Evolutionary conservation across 2,113 vertebrate species (phyloP).

Genomic region (Anhinga rufa): DNA sequence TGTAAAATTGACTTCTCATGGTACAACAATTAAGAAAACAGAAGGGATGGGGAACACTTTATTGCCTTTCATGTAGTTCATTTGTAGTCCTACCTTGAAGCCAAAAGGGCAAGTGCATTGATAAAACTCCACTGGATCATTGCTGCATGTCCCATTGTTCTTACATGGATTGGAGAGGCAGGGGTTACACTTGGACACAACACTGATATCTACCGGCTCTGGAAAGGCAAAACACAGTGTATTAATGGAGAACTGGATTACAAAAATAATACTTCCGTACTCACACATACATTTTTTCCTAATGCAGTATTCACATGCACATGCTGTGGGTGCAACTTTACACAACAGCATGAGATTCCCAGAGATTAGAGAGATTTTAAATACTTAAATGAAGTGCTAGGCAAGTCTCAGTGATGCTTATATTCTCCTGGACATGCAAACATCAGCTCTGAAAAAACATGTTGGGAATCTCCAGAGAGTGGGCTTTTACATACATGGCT

Average conservation of each 20-base stretch:
- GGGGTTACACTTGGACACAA: conserved; percentile 90
- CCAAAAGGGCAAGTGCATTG: conserved; percentile 89
- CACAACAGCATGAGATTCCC: not conserved
- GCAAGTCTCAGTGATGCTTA: not conserved
- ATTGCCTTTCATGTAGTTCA: not conserved
- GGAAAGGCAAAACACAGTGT: not conserved
- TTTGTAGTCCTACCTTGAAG: conserved; percentile 83
- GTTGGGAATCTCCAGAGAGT: conserved; percentile 9
- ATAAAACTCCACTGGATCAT: conserved; percentile 80
- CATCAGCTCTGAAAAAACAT: conserved; percentile 11
- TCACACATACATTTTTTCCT: not conserved
- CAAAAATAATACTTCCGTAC: not conserved
- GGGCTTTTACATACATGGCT: not conserved
- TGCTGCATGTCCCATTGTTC: conserved; percentile 91
- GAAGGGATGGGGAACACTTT: not conserved
- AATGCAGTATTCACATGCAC: not conserved
- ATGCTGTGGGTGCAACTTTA: not conserved
- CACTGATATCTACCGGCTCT: conserved; percentile 85
- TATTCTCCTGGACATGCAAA: conserved; percentile 17
- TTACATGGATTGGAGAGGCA: conserved; percentile 88
- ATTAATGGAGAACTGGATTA: not conserved
- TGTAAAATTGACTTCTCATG: not conserved
- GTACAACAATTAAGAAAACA: not conserved
- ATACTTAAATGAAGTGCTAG: conserved; percentile 22
- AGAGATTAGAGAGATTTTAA: conserved; percentile 4